Base-by-base conservation (phyloP, 2,797 vertebrate species). In the Threskiornis aethiopicus region DNA sequence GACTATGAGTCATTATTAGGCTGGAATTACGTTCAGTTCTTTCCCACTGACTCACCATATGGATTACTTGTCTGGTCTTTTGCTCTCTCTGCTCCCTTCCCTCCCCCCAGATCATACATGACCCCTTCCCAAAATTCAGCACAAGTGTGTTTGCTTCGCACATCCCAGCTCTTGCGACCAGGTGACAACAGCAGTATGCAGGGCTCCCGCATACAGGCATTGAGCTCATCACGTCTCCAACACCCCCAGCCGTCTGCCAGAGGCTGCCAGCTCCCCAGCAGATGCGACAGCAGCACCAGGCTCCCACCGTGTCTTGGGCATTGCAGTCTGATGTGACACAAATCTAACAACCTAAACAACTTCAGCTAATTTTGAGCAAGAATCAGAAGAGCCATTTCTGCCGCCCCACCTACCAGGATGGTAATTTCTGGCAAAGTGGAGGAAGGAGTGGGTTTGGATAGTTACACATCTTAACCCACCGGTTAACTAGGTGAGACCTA, bases 31-130 rank as follows among this genome's bases (percentile, higher is more conserved):
- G 37, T 51, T 87, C 65, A 58, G 24, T 72, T 86, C 84, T 92
- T 93, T 95, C 92, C 54, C 92, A 92, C 89, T 94, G 94, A 93
- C 66, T 93, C 91, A 95, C 91, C 33, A 22, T 49, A 93, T 39
- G 61, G 78, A 71, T 93, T 58, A 47, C 39, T 95, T 89, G 88
- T 62, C 92, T 83, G 47, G 46, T 83, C 78, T 85, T 88, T 67
- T 73, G 57, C 89, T 73, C 82, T 76, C 39, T 61, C 58, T 26
- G 9, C 52, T 84, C 41, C 41, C 44, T 39, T 65, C 71, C 28
- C 80, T 80, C 85, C 62, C 47, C 20, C 37, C 33, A 33, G 39
- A 54, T 54, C 71, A 61, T 17, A 26, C 9, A 10, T 1, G 49
- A 54, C 41, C 84, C 78, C 31, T 49, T 90, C 59, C 70, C 3